Base-by-base conservation (phyloP, 2,797 vertebrate genomes). In the Loriculus beryllinus region DNA sequence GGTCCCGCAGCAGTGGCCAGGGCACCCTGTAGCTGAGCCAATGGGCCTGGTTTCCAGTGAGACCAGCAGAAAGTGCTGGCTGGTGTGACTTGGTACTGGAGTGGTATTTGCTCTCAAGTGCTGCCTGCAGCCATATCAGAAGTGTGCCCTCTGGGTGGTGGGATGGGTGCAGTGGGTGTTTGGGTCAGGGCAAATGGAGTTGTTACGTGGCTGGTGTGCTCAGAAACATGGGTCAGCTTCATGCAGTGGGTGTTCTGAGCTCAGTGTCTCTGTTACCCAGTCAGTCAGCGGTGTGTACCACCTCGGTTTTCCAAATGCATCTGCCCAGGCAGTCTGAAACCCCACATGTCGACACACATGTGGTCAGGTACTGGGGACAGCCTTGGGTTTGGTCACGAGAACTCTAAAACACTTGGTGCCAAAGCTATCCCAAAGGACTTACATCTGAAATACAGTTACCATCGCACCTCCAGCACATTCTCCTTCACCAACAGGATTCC, bases 261-360 rank as follows among this genome's bases (percentile, higher is more conserved):
- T 51, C 16, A 5, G 33, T 22, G 26, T 25, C 14, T 49, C 43
- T 25, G 15, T 10, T 39, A 31, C 29, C 22, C 1, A 10, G 42
- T 8, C 7, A 14, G 48, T 26, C 17, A 4, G 49, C 8, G 35
- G 10, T 54, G 23, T 49, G 29, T 31, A 18, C 43, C 26, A 43
- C 20, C 42, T 33, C 14, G 12, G 23, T 47, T 12, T 82, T 25
- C 56, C 62, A 62, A 48, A 40, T 0, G 0, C 45, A 33, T n/a
- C 47, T 45, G 49, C 70, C 31, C 10, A 14, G n/a, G 51, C 82
- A 69, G 37, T 3, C 19, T 47, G 37, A 19, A 23, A 37, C 6
- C 35, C 31, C 29, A 10, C 10, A 0, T 2, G 3, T 7, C 33
- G 22, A 4, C 6, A 5, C 40, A 11, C 2, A 1, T 23, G 69